A percentile compares a stretch with the other conserved stretches of the same genome.
Conservation (phyloP, 2,888 invertebrate species). For the Sycophila texana region DNA sequence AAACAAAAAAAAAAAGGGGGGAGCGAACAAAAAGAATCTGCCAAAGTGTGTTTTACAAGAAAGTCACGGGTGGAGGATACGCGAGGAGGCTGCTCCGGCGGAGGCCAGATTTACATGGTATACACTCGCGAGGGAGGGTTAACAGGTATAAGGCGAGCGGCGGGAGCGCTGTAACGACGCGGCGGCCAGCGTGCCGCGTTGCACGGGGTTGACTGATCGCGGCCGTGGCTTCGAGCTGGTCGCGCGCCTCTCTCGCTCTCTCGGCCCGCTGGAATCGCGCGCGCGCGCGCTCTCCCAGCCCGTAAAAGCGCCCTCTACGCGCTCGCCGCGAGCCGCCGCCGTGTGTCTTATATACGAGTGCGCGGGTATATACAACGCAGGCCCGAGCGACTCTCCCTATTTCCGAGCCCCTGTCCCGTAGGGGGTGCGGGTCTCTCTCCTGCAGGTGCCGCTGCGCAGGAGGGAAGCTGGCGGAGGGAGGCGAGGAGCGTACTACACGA, state of each 20-base stretch:
- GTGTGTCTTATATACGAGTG: neutral
- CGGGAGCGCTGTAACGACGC: conserved; percentile 38
- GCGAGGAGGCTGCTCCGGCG: no score
- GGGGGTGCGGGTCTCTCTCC: no score
- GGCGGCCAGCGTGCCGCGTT: conserved; percentile 74
- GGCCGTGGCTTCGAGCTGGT: conserved; percentile 60
- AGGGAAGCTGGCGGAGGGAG: no score
- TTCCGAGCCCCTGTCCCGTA: no score
- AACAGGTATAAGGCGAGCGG: neutral
- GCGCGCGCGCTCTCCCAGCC: neutral
- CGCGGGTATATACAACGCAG: neutral
- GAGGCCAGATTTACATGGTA: no score
- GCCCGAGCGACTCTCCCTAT: neutral
- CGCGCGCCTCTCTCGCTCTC: conserved; percentile 48
- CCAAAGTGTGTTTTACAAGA: no score
- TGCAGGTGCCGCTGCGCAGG: no score
- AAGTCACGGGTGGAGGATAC: no score
- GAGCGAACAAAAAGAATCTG: no score
- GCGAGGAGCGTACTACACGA: no score
- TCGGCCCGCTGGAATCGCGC: conserved; percentile 36
- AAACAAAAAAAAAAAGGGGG: no score
- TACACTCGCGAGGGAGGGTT: neutral
- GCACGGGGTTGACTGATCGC: conserved; percentile 75
- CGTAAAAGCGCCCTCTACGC: conserved; percentile 21
- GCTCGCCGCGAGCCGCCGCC: neutral